Evolutionary conservation across 2,888 invertebrate species (phyloP).

Genomic region (Scrobipalpa atriplicella): DNA sequence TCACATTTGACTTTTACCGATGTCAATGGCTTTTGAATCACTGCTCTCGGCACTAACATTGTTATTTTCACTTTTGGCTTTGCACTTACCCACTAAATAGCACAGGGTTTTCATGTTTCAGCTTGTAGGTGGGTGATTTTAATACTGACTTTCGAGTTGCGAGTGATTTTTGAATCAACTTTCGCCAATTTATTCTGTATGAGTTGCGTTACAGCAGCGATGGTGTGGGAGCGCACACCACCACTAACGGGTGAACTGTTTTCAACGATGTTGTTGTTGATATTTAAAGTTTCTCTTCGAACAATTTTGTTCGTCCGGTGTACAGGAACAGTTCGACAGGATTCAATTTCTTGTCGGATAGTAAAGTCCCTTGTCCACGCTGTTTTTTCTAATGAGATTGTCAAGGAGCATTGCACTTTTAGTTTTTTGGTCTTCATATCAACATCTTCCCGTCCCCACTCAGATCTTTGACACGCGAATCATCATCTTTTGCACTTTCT

Average conservation of each 20-base stretch:
- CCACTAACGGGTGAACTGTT: conserved; percentile 57
- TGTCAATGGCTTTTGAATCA: conserved; percentile 25
- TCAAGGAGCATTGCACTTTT: conserved; percentile 80
- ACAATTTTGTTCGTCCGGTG: conserved; percentile 67
- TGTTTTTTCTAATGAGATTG: conserved; percentile 81
- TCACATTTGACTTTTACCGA: conserved; percentile 32
- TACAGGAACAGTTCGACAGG: conserved; percentile 76
- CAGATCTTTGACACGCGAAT: conserved; percentile 56
- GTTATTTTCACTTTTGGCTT: conserved; percentile 33
- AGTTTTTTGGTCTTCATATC: conserved; percentile 66
- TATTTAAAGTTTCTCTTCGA: conserved; percentile 71
- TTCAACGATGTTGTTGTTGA: conserved; percentile 76
- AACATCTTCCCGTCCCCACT: conserved; percentile 51
- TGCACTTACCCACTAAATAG: conserved; percentile 27
- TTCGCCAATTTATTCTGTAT: conserved; percentile 71
- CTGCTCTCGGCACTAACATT: conserved; percentile 23
- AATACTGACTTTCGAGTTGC: conserved; percentile 71
- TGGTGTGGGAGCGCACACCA: conserved; percentile 65
- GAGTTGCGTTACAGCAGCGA: conserved; percentile 69
- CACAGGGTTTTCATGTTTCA: conserved; percentile 33
- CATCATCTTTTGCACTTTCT: conserved; percentile 46
- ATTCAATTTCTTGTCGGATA: conserved; percentile 67
- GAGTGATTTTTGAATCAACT: conserved; percentile 68
- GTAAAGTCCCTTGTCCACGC: conserved; percentile 78
- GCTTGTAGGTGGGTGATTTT: conserved; percentile 62